Evolutionary conservation across 2,888 invertebrate species (phyloP), one percentile per base, ranked within the genome.

Genomic region (Synergus umbraculus): DNA sequence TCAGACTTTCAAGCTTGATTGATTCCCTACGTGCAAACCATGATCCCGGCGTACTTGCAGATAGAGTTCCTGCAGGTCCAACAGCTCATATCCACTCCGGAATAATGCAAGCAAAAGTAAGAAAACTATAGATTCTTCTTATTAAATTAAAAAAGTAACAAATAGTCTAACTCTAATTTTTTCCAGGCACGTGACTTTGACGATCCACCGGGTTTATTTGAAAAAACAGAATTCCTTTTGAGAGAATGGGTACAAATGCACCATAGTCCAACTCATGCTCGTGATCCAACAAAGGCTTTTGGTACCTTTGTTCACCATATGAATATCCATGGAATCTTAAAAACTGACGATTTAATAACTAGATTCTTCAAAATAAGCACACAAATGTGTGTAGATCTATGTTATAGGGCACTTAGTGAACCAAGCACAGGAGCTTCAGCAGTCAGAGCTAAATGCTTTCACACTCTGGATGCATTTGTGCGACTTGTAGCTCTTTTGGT

Each of bases 311-410:
- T 99, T 4, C 97, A 97, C 89, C 97, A 98, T 92, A 98, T 99
- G 98, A 98, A 98, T 92, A 95, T 97, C 88, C 97, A 97, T 87
- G 98, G 99, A 5, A 98, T 99, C 81, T 93, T 99, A 77, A 99
- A 99, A 92, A 98, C 98, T 0, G 99, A 99, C 90, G 99, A 99
- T 90, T 94, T 98, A 89, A 98, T 99, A 83, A 98, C 98, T 0
- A 93, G 99, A 80, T 99, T 99, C 93, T 99, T 99, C 94, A 95
- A 99, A 65, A 95, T 99, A 82, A 98, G 98, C 79, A 98, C 98
- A 0, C 98, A 99, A 92, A 96, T 98, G 94, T 99, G 99, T 92
- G 97, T 99, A 2, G 98, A 99, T 91, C 95, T 97, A 80, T 98
- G 98, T 58, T 98, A 98, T 91, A 95, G 98, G 80, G 95, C 95